These are phyloP conservation scores for Acridotheres tristis DNA, from an alignment of 2,797 vertebrate genomes.

Conservation along the genomic window DNA sequence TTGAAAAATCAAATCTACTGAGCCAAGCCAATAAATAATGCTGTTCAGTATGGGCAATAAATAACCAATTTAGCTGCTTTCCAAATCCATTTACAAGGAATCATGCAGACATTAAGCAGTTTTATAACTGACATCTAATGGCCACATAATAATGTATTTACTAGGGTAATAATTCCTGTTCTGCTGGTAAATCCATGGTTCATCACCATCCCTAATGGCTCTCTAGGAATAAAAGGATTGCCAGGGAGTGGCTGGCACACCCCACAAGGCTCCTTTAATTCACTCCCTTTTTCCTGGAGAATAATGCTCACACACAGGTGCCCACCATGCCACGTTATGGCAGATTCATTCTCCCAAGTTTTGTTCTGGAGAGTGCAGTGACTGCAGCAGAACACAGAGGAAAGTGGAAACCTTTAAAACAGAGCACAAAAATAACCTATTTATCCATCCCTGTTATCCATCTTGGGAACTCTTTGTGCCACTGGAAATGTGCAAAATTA, in stretches of 20 bases:
- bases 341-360: neutral
- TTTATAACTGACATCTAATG: slow-evolving; percentile 37
- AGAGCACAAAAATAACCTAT: neutral
- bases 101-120: slow-evolving; percentile 8
- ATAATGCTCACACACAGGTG: neutral
- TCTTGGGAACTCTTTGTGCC: neutral
- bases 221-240: too few relatives aligned
- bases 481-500: neutral
- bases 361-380: neutral
- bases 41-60: slow-evolving; percentile 16
- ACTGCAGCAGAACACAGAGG: neutral
- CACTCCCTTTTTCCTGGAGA: neutral
- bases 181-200: slow-evolving; percentile 11
- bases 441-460: neutral
- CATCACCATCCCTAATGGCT: neutral
- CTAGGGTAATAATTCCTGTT: slow-evolving; percentile 20
- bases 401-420: neutral
- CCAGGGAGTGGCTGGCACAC: neutral
- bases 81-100: slow-evolving; percentile 38
- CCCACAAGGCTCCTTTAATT: neutral
- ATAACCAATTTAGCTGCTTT: slow-evolving; percentile 38
- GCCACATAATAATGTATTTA: slow-evolving; percentile 38
- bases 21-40: slow-evolving; percentile 39
- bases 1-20: neutral
- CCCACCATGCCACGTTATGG: neutral